Evolutionary conservation across 2,113 vertebrate genomes (phyloP), one percentile per base, ranked within the genome.

Genomic region (Cryptotis parvus): DNA sequence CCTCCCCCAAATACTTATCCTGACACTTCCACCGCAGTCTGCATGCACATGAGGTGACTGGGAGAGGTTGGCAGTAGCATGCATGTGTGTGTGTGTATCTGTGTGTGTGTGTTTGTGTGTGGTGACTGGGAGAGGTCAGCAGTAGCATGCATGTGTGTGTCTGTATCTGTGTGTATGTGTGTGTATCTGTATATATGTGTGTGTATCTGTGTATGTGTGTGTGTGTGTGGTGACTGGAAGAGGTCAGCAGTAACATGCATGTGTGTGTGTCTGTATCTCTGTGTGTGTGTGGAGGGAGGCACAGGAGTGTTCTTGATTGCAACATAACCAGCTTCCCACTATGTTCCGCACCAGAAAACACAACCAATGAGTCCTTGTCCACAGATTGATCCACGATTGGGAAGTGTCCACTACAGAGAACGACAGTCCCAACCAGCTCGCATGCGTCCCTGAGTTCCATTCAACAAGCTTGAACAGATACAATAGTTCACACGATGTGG

Each of bases 321-420:
- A 90, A 91, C 15, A 52, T 31, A 78, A 31, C 72, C 31, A 35
- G 12, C 73, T 90, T 89, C 73, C 65, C 61, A 39, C 61, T 35
- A 2, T 29, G n/a, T 45, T 74, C 43, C 69, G 77, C 15, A 37
- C 14, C 31, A 37, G 75, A 72, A 90, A 75, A 70, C n/a, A 85
- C 79, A 89, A 72, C n/a, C 74, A 98, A 98, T 98, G 98, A 98
- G 97, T 97, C 96, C 97, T 80, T 97, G 97, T 96, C 98, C 96
- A 98, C 97, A 98, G 97, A 89, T 97, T 98, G 98, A 98, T 97
- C 98, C 94, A 63, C 29, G 84, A 97, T 96, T 94, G 96, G 97
- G 97, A 96, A 78, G 39, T 74, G 87, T 96, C 93, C 95, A 97
- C 7, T 33, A 79, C 94, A 74, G 85, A 91, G 91, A 78, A 55